Evolutionary conservation across 2,113 vertebrate species (phyloP), one percentile per base, ranked within the genome.

Genomic region (Eulemur rufifrons): DNA sequence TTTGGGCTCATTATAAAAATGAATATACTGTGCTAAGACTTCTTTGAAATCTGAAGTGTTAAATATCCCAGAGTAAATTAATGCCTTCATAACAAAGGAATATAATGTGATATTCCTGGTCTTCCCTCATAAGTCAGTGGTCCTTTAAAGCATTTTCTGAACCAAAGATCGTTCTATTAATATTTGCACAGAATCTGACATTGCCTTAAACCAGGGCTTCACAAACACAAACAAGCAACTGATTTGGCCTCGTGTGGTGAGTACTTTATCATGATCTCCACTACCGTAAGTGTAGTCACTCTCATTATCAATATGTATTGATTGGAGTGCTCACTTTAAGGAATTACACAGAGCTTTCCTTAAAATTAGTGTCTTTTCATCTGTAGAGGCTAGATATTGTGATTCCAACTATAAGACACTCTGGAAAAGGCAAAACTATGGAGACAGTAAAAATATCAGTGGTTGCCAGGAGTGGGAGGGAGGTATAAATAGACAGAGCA

Each of bases 71-170:
- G 42, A 69, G 17, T 39, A 92, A 92, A 80, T 63, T 42, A 71
- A 78, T 85, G 37, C 1, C 21, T 54, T 83, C 69, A 25, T 29
- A 47, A 50, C 6, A 71, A 0, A 64, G 10, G 6, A 56, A 83
- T 13, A 39, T 27, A 68, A 91, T 54, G 87, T 92, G 42, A 39
- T 81, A 88, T 59, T 83, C 27, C 8, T 83, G 4, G 25, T 47
- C 15, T 64, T 42, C 10, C 27, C 20, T 74, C 32, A 42, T 13
- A 66, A 83, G 13, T 47, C 73, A 93, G 25, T 25, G n/a, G 39
- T 63, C 14, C 23, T 66, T 95, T 85, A 54, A 92, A n/a, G 29
- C 14, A 92, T 84, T 84, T 95, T 76, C 25, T 85, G 14, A 92
- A 73, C 50, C 84, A 82, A 95, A 96, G 59, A 6, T 61, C 73